Evolutionary conservation across 2,113 vertebrate species (phyloP).

Genomic region (Callithrix jacchus): DNA sequence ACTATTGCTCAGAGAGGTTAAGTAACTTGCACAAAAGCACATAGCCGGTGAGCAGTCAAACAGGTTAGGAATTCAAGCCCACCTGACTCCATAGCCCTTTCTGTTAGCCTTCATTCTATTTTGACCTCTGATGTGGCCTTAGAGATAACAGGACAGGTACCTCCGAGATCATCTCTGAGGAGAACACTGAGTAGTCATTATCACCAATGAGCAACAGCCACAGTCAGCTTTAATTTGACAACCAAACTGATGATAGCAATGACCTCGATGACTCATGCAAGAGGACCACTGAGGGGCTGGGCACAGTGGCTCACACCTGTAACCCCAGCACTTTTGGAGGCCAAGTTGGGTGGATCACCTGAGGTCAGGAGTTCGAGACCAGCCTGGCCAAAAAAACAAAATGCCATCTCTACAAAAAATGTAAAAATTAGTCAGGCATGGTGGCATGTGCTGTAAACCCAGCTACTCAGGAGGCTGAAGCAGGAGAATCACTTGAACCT

Average conservation of each 20-base stretch:
- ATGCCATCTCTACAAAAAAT: too few species aligned
- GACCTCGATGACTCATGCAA: not conserved
- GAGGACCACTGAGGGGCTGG: not conserved
- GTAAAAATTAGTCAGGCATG: fast-evolving
- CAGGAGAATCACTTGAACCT: too few species aligned
- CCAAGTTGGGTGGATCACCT: too few species aligned
- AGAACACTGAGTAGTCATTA: not conserved
- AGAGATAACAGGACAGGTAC: not conserved
- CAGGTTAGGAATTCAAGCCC: not conserved
- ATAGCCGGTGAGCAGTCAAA: not conserved
- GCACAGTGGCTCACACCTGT: too few species aligned
- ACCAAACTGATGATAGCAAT: not conserved
- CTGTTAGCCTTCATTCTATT: not conserved
- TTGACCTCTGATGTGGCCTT: not conserved
- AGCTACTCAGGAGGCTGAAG: too few species aligned
- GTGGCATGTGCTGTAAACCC: too few species aligned
- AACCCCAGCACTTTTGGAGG: too few species aligned
- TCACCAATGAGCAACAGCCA: not conserved
- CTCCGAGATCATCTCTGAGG: not conserved
- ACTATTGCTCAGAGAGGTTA: not conserved
- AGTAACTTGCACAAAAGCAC: not conserved
- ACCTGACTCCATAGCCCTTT: not conserved
- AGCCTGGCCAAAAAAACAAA: too few species aligned
- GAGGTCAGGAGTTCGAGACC: too few species aligned
- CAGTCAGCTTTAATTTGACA: not conserved